Evolutionary conservation across 30 jellyfish, hydroid and myxozoan genomes (phyloP).

Genomic region (Mastigias papua): DNA sequence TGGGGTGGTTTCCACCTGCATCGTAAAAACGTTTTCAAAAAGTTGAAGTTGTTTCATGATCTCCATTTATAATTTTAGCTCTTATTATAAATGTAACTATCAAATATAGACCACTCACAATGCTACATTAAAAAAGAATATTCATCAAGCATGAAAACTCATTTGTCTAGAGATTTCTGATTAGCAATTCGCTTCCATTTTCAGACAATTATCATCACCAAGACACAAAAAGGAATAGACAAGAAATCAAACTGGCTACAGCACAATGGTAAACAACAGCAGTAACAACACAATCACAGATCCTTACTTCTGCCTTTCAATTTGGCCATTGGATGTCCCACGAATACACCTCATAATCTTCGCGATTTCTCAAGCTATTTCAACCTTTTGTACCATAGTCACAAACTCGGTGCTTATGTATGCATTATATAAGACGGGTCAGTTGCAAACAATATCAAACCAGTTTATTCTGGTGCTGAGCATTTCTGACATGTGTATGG

Average conservation of each 20-base stretch:
- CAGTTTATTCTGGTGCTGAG: slow-evolving; percentile 45
- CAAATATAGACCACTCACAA: no score
- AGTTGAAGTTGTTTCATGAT: no score
- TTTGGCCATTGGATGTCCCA: slow-evolving; percentile 62
- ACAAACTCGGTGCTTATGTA: slow-evolving; percentile 20
- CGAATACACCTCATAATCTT: not conserved
- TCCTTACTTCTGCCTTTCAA: slow-evolving; percentile 14
- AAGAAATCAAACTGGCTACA: not conserved
- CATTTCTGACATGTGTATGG: slow-evolving; percentile 58
- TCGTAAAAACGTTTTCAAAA: no score
- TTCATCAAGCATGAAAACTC: not conserved
- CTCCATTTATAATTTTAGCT: no score
- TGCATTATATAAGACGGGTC: slow-evolving; percentile 42
- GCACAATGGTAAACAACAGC: not conserved
- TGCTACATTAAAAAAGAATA: not conserved
- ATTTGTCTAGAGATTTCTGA: not conserved
- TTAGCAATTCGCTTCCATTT: not conserved
- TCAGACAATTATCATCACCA: not conserved
- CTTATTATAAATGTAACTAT: no score
- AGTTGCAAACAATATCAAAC: slow-evolving; percentile 36
- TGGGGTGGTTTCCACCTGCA: no score
- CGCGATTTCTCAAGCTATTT: slow-evolving; percentile 11
- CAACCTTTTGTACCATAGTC: slow-evolving; percentile 3
- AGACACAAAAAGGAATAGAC: not conserved
- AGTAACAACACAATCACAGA: slow-evolving; percentile 1